A percentile compares a stretch with the other conserved stretches of the same genome.
phyloP scores from a whole-genome alignment of 23 tunicate species.

The Halocynthia aurantium region DNA sequence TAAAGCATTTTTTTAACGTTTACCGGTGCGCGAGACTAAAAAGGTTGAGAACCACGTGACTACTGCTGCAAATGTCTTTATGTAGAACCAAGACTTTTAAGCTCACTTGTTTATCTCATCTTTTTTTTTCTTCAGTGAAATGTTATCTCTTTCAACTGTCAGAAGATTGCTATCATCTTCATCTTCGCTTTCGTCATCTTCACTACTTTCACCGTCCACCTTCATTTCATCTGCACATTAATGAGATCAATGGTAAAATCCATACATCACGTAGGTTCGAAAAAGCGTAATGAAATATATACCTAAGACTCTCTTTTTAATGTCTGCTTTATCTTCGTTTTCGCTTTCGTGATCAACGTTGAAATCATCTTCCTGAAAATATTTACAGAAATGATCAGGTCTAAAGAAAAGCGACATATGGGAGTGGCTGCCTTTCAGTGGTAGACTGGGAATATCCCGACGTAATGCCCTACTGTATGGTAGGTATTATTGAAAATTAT shows the following conservation, averaged over 20 bases:
- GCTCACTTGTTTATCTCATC: conserved; percentile 42
- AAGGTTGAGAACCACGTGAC: too few relatives aligned
- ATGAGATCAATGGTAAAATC: not conserved
- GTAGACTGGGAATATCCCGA: too few relatives aligned
- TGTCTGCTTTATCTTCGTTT: conserved; percentile 37
- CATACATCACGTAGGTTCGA: not conserved
- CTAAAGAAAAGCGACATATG: too few relatives aligned
- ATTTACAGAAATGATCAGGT: not conserved
- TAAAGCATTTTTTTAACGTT: too few relatives aligned
- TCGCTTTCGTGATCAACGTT: conserved; percentile 32
- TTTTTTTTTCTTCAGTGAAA: conserved; percentile 22
- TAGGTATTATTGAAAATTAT: too few relatives aligned
- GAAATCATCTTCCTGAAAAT: conserved; percentile 38
- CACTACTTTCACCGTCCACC: conserved; percentile 31
- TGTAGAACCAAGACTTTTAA: not conserved
- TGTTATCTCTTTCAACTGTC: conserved; percentile 56
- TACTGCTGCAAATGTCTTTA: too few relatives aligned
- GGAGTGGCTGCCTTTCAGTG: too few relatives aligned
- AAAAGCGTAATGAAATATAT: not conserved
- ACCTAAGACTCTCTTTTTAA: conserved; percentile 38
- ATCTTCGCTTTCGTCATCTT: conserved; percentile 29
- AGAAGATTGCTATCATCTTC: conserved; percentile 21
- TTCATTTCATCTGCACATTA: conserved; percentile 41
- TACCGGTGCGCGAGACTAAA: too few relatives aligned
- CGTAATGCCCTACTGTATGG: too few relatives aligned